Percentiles rank a stretch among this genome's conserved stretches.
These are phyloP conservation scores for Cetoscarus ocellatus DNA, from an alignment of 2,797 vertebrate species.

Conservation along the genomic window DNA sequence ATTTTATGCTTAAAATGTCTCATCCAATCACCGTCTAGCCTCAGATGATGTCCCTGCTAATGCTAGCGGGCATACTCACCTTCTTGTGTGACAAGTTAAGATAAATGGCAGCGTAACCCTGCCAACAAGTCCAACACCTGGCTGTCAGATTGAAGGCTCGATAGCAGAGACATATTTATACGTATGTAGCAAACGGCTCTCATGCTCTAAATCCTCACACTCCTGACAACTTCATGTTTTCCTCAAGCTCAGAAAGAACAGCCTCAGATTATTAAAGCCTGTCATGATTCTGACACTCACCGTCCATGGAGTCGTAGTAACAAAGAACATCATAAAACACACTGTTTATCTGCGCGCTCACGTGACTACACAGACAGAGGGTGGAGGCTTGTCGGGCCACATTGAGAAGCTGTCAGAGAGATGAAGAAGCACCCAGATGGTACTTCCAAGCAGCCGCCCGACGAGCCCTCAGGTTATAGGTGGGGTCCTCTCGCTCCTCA, in stretches of 20 bases:
- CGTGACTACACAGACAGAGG: constrained; percentile 43
- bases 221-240: constrained; percentile 27
- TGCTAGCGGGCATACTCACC: constrained; percentile 28
- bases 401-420: constrained; percentile 70
- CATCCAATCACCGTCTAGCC: constrained; percentile 30
- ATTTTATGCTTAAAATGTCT: constrained; percentile 29
- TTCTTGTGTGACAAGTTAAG: constrained; percentile 66
- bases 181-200: constrained; percentile 9
- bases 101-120: constrained; percentile 66
- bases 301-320: constrained; percentile 21
- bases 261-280: constrained; percentile 54
- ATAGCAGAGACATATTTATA: constrained; percentile 63
- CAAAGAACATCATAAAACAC: not conserved
- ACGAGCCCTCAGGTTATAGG: constrained; percentile 78
- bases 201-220: constrained; percentile 12
- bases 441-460: constrained; percentile 72
- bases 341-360: constrained; percentile 27
- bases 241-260: constrained; percentile 3
- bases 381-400: constrained; percentile 62
- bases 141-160: constrained; percentile 82
- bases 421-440: constrained; percentile 84
- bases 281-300: constrained; percentile 10
- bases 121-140: constrained; percentile 85
- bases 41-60: constrained; percentile 27
- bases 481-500: constrained; percentile 66